Evolutionary conservation across 2,797 vertebrate genomes (phyloP).

Genomic region (Cyclopterus lumpus): DNA sequence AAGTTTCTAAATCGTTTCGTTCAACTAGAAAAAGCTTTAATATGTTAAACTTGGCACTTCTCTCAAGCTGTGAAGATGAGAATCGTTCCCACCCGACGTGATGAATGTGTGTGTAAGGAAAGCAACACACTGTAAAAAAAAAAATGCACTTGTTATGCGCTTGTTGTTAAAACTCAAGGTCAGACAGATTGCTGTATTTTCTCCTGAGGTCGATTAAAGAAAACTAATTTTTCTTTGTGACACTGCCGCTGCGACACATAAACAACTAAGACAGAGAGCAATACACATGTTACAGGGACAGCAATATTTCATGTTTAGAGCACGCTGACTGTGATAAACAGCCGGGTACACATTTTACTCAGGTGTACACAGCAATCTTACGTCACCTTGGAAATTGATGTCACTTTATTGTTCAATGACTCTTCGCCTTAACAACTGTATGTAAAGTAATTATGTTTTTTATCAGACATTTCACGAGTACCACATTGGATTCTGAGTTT

Average conservation of each 20-base stretch:
- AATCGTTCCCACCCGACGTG: not conserved
- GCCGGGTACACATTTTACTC: constrained; percentile 25
- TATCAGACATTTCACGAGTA: constrained; percentile 48
- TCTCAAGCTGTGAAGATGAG: not conserved
- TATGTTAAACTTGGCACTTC: not conserved
- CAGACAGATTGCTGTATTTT: constrained; percentile 30
- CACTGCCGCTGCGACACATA: constrained; percentile 6
- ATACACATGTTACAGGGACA: constrained; percentile 16
- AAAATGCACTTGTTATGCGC: constrained; percentile 13
- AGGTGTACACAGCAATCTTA: constrained; percentile 42
- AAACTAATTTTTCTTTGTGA: constrained; percentile 53
- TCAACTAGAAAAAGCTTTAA: not conserved
- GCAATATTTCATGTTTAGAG: constrained; percentile 54
- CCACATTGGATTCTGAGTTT: constrained; percentile 60
- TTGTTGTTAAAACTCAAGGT: constrained; percentile 32
- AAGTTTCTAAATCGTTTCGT: not conserved
- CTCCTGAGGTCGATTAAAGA: constrained; percentile 41
- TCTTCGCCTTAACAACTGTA: constrained; percentile 35
- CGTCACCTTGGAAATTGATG: constrained; percentile 42
- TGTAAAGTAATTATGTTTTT: constrained; percentile 37
- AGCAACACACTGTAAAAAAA: not conserved
- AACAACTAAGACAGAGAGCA: constrained; percentile 10
- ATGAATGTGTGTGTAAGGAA: constrained; percentile 8
- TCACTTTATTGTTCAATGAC: constrained; percentile 42
- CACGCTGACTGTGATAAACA: constrained; percentile 56